These are phyloP conservation scores for Tetranychus urticae DNA, from an alignment of 1,140 invertebrate genomes.

Conservation along the genomic window DNA sequence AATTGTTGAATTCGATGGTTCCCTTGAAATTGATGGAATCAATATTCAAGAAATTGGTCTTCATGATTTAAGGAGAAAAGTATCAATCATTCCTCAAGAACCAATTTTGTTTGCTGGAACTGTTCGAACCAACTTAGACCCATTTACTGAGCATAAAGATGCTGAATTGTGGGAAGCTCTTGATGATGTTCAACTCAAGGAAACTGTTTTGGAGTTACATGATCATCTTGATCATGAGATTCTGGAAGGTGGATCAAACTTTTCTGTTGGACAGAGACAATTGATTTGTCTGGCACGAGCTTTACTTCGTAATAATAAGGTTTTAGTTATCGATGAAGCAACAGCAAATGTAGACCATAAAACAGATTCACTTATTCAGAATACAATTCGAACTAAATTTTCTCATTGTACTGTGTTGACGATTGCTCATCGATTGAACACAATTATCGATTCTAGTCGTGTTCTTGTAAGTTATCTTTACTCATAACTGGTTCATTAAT, in stretches of 20 bases:
- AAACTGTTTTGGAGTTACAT: slow-evolving; percentile 24
- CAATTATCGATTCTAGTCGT: slow-evolving; percentile 20
- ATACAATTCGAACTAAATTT: slow-evolving; percentile 20
- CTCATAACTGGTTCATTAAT: neutral
- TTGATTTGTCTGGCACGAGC: slow-evolving; percentile 24
- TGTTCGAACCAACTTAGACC: slow-evolving; percentile 17
- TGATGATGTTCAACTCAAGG: slow-evolving; percentile 45
- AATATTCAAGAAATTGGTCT: slow-evolving; percentile 24
- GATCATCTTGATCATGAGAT: slow-evolving; percentile 6
- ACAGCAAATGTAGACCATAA: slow-evolving; percentile 53
- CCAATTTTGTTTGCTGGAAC: slow-evolving; percentile 51
- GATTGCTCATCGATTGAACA: slow-evolving; percentile 23
- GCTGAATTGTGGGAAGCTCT: slow-evolving; percentile 41
- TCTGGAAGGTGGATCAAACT: slow-evolving; percentile 5
- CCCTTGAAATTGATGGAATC: slow-evolving; percentile 25
- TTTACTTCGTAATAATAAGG: slow-evolving; percentile 20
- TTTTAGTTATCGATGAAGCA: slow-evolving; percentile 23
- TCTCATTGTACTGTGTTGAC: slow-evolving; percentile 20
- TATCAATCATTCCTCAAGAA: slow-evolving; percentile 30
- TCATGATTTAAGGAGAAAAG: slow-evolving; percentile 21
- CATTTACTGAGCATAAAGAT: slow-evolving; percentile 23
- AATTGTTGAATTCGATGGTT: slow-evolving; percentile 15
- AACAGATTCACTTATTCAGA: slow-evolving; percentile 21
- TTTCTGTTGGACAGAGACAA: slow-evolving; percentile 24
- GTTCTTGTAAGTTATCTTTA: slow-evolving; percentile 4